A percentile compares a stretch with the other conserved stretches of the same genome.
Evolutionary conservation across 2,797 vertebrate genomes (phyloP).

Genomic region (Stomatorhinus walkeri): DNA sequence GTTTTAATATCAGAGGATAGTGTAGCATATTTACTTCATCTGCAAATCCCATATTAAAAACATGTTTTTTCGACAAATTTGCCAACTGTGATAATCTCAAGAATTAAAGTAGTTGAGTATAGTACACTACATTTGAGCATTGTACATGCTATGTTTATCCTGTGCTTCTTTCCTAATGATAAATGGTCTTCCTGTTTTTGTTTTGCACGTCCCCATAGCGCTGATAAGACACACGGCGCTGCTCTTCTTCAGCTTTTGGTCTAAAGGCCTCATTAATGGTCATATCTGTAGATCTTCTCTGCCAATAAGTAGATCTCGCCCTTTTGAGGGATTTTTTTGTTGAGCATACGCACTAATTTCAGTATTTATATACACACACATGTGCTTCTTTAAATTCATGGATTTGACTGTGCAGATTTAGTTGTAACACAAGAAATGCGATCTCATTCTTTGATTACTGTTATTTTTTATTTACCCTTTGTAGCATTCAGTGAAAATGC

Average conservation of each 20-base stretch:
- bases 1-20: background rate
- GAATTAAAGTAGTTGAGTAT: background rate
- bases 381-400: conserved; percentile 31
- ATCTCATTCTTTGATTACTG: conserved; percentile 1
- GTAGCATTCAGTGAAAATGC: background rate
- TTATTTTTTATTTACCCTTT: conserved; percentile 30
- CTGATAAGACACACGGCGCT: background rate
- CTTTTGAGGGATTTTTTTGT: background rate
- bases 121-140: background rate
- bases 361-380: background rate
- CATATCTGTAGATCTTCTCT: background rate
- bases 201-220: background rate
- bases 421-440: background rate
- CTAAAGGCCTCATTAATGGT: background rate
- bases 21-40: background rate
- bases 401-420: background rate
- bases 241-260: background rate
- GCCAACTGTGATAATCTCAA: background rate
- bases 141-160: background rate
- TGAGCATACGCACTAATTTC: background rate
- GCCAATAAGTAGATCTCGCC: background rate
- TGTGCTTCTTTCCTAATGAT: background rate
- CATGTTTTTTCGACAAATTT: background rate
- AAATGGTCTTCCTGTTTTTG: background rate
- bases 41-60: background rate